Evolutionary conservation across 2,797 vertebrate genomes (phyloP), one percentile per base, ranked within the genome.

Genomic region (Euphonia xanthogaster): DNA sequence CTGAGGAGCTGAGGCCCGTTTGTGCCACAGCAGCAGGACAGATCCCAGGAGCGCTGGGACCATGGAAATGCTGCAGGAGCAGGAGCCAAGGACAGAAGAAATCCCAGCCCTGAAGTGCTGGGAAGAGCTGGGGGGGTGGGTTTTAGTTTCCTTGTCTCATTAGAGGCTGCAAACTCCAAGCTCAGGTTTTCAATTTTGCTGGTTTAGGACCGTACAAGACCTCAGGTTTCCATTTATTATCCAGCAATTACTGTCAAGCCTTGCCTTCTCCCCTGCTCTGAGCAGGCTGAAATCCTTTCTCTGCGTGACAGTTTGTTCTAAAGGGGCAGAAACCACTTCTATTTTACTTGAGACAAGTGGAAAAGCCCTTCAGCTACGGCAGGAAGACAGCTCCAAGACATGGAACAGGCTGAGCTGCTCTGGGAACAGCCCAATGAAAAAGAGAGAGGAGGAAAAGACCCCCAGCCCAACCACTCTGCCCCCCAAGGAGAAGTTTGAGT

Each of bases 81-180:
- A n/a, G 80, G 8, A 61, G 27, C 22, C 53, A 22, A 75, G 28
- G 48, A 35, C 3, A 35, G 0, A 3, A 80, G 28, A 33, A 53
- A 42, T 10, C 5, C 31, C 63, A 12, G 2, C 35, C 44, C 5
- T 16, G 2, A 10, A 12, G 1, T 0, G 7, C 53, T 12, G 55
- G 30, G 6, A 39, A 40, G 42, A 47, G 42, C 67, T 33, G 42
- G 37, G 11, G 11, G 9, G 33, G 6, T 35, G 7, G 6, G 9
- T 19, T 15, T 25, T 4, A 8, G 12, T 31, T 37, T 35, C 31
- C 30, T 48, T 67, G 17, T 30, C 57, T 24, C 13, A 76, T 48
- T 17, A 79, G 11, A 79, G 44, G 6, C 48, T 25, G 60, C 39
- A 66, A 89, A 81, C 51, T 25, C 78, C 39, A 25, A 66, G 28